Evolutionary conservation across 2,888 invertebrate species (phyloP).

Genomic region (Caenorhabditis sp.): DNA sequence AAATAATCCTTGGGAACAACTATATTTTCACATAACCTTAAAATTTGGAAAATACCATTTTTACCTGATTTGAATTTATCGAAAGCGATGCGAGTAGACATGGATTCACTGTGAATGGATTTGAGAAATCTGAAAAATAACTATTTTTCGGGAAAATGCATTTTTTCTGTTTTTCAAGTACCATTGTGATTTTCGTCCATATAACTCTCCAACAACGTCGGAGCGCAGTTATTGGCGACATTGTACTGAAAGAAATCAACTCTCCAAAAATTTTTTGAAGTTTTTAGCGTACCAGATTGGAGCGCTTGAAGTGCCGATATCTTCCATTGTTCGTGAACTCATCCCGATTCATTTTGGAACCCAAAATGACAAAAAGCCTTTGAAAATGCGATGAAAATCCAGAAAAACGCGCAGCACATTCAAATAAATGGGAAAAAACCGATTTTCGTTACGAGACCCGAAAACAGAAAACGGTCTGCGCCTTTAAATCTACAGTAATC

Average conservation of each 20-base stretch:
- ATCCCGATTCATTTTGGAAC: conserved; percentile 8
- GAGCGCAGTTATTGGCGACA: too few species aligned
- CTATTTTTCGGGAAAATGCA: background rate
- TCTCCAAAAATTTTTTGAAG: too few species aligned
- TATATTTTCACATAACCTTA: too few species aligned
- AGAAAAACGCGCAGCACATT: too few species aligned
- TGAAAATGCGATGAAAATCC: background rate
- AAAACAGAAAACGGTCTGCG: background rate
- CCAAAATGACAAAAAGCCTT: background rate
- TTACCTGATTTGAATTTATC: too few species aligned
- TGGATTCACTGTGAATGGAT: too few species aligned
- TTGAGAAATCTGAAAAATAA: background rate
- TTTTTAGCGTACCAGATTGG: conserved; percentile 4
- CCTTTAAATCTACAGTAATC: background rate
- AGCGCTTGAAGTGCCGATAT: conserved; percentile 9
- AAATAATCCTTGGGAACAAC: too few species aligned
- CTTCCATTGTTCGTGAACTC: conserved; percentile 10
- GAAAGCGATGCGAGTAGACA: too few species aligned
- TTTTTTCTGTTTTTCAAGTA: background rate
- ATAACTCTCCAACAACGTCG: background rate
- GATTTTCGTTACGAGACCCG: background rate
- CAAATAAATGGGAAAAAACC: background rate
- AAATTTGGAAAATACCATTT: too few species aligned
- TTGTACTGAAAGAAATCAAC: too few species aligned
- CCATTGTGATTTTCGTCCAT: background rate